Base-by-base conservation (phyloP, 64 coral and sea anemone genomes). In the Montipora sp. region DNA sequence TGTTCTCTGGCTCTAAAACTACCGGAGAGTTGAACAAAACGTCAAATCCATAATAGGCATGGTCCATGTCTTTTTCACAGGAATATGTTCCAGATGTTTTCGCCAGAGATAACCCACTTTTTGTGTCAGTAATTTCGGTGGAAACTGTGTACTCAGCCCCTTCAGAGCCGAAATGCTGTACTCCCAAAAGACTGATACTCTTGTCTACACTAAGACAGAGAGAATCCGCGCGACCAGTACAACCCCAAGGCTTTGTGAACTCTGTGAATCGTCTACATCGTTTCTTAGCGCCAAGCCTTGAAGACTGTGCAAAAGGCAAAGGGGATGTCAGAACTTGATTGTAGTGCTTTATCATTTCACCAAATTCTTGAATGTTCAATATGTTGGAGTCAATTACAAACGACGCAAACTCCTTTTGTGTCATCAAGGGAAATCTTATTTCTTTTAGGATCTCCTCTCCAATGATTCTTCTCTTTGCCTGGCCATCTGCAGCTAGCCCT, bases 351-450 rank as follows among this genome's bases (percentile, higher is more conserved):
- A 81, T 81, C 24, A 81, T 61, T 0, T 23, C 79, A 23, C 55
- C 22, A 10, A 55, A 6, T 53, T 81, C 79, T 61, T 81, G 8
- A 0, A 36, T 24, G 12, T n/a, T 63, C 10, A 81, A 11, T 59
- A 81, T 81, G 10, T 63, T 57, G 53, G 79, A 81, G 23, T 81
- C 79, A 0, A 59, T 3, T 3, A 61, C 79, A 43, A 81, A 51
- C 7, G 53, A 43, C 0, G 10, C 79, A 81, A 81, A 81, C 55
- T 81, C 79, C 4, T 81, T 81, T 21, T 36, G 58, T 13, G 55
- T 63, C 79, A 63, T 81, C 51, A 63, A 61, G 11, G 81, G 81
- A 84, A 84, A 84, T 6, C 61, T 10, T 84, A 84, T 69, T 19
- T 14, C 60, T 49, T 0, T 59, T n/a, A 81, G 12, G 6, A 81